Percentiles rank a stretch among this genome's conserved stretches.
phyloP scores from a whole-genome alignment of 1,140 invertebrate species.

The Tigriopus japonicus region DNA sequence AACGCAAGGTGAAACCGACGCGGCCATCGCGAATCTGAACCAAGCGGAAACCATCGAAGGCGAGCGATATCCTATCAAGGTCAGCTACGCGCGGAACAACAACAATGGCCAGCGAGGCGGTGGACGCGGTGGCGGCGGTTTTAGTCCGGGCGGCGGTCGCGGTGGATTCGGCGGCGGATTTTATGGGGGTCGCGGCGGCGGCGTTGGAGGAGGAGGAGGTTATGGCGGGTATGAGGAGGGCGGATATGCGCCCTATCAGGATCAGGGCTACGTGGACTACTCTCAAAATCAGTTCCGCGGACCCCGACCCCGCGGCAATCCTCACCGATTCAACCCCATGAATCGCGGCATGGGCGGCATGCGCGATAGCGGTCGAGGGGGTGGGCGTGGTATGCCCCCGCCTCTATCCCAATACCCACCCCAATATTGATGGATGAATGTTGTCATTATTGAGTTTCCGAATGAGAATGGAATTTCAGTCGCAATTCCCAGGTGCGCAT shows the following conservation, averaged over 20 bases:
- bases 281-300: not conserved
- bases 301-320: not conserved
- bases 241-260: conserved; percentile 15
- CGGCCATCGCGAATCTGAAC: conserved; percentile 62
- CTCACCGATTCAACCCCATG: conserved; percentile 1
- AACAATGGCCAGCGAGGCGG: too few species aligned
- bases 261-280: too few species aligned
- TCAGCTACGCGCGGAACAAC: too few species aligned
- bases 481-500: not conserved
- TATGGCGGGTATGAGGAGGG: conserved; percentile 23
- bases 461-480: not conserved
- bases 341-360: not conserved
- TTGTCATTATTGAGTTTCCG: not conserved
- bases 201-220: conserved; percentile 17
- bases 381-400: not conserved
- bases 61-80: conserved; percentile 28
- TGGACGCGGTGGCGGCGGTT: too few species aligned
- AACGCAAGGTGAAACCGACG: conserved; percentile 63
- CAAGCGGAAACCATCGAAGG: conserved; percentile 34
- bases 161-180: conserved; percentile 31
- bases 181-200: conserved; percentile 27
- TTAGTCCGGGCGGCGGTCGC: conserved; percentile 15
- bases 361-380: not conserved
- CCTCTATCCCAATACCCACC: not conserved
- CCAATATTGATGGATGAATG: not conserved